Percentiles rank a stretch among this genome's conserved stretches.
Evolutionary conservation across 2,888 invertebrate species (phyloP).

Genomic region (Caenorhabditis angaria): DNA sequence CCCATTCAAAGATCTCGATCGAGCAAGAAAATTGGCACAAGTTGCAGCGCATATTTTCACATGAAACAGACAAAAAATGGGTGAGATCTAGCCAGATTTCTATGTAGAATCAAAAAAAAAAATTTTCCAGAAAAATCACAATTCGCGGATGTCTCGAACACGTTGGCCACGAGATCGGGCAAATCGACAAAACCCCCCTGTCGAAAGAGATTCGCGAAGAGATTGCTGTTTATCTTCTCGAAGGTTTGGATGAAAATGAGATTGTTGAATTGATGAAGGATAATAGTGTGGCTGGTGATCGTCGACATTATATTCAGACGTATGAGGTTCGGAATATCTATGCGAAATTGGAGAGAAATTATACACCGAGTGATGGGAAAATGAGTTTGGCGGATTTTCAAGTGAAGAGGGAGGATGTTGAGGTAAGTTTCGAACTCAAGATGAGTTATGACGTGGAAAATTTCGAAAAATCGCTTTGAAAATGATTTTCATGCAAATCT

Average conservation of each 20-base stretch:
- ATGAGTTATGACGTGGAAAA: no score
- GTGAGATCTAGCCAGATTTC: no score
- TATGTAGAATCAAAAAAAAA: no score
- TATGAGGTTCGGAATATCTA: conserved; percentile 25
- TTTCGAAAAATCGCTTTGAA: no score
- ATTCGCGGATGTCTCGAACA: conserved; percentile 14
- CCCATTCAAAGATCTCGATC: background rate
- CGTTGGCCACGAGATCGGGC: conserved; percentile 17
- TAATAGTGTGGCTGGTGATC: conserved; percentile 5
- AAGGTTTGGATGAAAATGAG: conserved; percentile 12
- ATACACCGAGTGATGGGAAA: no score
- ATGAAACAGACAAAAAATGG: background rate
- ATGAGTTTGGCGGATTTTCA: no score
- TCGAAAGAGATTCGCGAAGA: conserved; percentile 6
- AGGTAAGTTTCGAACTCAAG: no score
- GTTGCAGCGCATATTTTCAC: background rate
- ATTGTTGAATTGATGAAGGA: conserved; percentile 10
- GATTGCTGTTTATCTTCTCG: conserved; percentile 15
- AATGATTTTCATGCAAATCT: no score
- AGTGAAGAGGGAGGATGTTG: no score
- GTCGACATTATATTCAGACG: conserved; percentile 17
- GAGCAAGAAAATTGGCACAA: background rate
- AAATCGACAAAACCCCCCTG: conserved; percentile 5
- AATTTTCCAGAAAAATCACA: conserved; percentile 14
- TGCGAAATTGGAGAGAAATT: conserved; percentile 7